A percentile compares a stretch with the other conserved stretches of the same genome.
phyloP scores from a whole-genome alignment of 1,140 invertebrate genomes.

The Hermatobates lingyangjiaoensis region DNA sequence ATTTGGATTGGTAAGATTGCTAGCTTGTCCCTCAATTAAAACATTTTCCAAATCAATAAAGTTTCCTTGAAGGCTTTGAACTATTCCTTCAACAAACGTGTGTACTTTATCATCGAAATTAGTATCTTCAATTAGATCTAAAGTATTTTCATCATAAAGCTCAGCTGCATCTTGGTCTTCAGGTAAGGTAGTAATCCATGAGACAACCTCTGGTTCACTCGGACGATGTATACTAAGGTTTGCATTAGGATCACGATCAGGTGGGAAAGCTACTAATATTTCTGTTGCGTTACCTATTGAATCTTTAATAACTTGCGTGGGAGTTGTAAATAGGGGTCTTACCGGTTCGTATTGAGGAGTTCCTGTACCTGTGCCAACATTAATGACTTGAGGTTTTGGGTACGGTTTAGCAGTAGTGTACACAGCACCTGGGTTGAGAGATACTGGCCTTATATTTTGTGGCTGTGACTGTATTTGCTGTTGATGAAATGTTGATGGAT shows the following conservation, averaged over 20 bases:
- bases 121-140: conserved; percentile 27
- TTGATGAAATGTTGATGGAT: neutral
- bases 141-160: conserved; percentile 16
- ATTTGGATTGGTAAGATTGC: conserved; percentile 16
- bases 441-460: neutral
- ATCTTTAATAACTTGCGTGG: conserved; percentile 24
- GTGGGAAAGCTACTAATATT: conserved; percentile 58
- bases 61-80: conserved; percentile 57
- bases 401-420: neutral
- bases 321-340: neutral
- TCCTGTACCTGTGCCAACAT: neutral
- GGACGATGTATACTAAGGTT: conserved; percentile 36
- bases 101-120: conserved; percentile 59
- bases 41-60: conserved; percentile 61
- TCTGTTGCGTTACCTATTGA: conserved; percentile 30
- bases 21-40: conserved; percentile 30
- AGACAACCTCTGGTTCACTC: conserved; percentile 15
- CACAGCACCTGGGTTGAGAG: neutral
- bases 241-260: conserved; percentile 58
- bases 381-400: neutral
- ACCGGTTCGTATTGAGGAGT: neutral
- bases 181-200: conserved; percentile 9
- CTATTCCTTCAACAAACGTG: conserved; percentile 59
- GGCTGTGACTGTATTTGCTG: neutral
- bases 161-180: conserved; percentile 2